Percentiles rank a stretch among this genome's conserved stretches.
phyloP scores from a whole-genome alignment of 23 tunicate species.

The Clavelina lepadiformis region DNA sequence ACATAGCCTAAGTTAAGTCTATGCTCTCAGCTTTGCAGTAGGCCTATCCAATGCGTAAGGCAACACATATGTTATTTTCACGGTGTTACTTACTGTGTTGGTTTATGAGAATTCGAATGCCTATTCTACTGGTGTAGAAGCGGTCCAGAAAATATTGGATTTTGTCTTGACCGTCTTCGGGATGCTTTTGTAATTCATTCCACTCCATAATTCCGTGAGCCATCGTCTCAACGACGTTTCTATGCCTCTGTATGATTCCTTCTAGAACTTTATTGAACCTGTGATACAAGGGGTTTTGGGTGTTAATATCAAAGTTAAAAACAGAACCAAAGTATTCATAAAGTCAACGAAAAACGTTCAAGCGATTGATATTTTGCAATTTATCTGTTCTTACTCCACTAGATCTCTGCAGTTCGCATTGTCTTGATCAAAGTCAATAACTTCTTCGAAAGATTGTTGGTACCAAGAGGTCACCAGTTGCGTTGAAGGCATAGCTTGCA shows the following conservation, averaged over 20 bases:
- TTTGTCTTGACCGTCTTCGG: slow-evolving; percentile 64
- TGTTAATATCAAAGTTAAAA: too few species aligned
- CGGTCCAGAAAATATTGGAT: slow-evolving; percentile 98
- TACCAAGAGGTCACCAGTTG: slow-evolving; percentile 88
- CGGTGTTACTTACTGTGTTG: slow-evolving; percentile 93
- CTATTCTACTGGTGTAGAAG: slow-evolving; percentile 97
- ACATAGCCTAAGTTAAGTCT: too few species aligned
- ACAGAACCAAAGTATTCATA: too few species aligned
- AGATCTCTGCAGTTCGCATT: slow-evolving; percentile 29
- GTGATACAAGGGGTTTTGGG: too few species aligned
- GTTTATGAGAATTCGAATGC: slow-evolving; percentile 89
- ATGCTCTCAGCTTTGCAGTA: too few species aligned
- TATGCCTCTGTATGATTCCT: slow-evolving; percentile 73
- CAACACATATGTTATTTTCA: too few species aligned
- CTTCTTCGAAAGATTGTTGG: slow-evolving; percentile 79
- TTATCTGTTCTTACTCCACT: too few species aligned
- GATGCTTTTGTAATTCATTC: slow-evolving; percentile 29
- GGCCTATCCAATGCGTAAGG: too few species aligned
- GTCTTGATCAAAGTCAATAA: slow-evolving; percentile 62
- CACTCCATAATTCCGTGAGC: slow-evolving; percentile 97
- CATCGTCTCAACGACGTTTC: slow-evolving; percentile 97
- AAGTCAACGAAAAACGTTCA: too few species aligned
- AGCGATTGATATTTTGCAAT: too few species aligned
- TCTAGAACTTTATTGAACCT: slow-evolving; percentile 64
- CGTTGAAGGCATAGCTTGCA: slow-evolving; percentile 82